Conservation (phyloP, 53 echinoderm and acorn worm genomes). For the Patiria pectinifera region DNA sequence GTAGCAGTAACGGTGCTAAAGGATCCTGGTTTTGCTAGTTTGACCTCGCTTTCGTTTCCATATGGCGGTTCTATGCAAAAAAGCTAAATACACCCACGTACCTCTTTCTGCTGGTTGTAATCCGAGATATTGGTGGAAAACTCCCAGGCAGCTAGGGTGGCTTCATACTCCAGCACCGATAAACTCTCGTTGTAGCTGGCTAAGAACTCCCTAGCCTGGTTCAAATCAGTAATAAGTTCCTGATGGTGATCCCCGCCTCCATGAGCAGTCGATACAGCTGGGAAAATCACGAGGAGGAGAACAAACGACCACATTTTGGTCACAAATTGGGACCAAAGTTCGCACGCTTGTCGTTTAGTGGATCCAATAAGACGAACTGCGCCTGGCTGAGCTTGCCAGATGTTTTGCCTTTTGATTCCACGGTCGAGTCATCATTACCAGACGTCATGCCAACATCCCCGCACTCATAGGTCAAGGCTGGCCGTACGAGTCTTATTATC, state of each 20-base stretch:
- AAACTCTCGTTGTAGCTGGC: slow-evolving; percentile 53
- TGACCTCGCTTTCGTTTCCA: too few species aligned
- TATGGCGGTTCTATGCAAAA: too few species aligned
- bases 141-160: slow-evolving; percentile 65
- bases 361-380: not conserved
- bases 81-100: slow-evolving; percentile 12
- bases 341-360: not conserved
- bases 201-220: slow-evolving; percentile 71
- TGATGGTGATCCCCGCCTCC: not conserved
- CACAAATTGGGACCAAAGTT: not conserved
- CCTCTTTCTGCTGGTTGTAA: slow-evolving; percentile 75
- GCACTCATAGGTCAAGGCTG: too few species aligned
- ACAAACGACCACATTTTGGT: not conserved
- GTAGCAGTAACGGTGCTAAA: too few species aligned
- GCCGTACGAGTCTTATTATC: too few species aligned
- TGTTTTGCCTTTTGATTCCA: too few species aligned
- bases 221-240: slow-evolving; percentile 32
- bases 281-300: not conserved
- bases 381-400: too few species aligned
- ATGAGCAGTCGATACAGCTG: not conserved
- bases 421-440: too few species aligned
- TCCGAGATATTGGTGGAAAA: slow-evolving; percentile 83
- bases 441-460: too few species aligned
- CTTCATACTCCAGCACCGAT: slow-evolving; percentile 51
- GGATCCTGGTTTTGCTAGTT: too few species aligned